A percentile compares a stretch with the other conserved stretches of the same genome.
phyloP scores from a whole-genome alignment of 37 sponge, comb jelly and placozoan species.

The Mnemiopsis leidyi region DNA sequence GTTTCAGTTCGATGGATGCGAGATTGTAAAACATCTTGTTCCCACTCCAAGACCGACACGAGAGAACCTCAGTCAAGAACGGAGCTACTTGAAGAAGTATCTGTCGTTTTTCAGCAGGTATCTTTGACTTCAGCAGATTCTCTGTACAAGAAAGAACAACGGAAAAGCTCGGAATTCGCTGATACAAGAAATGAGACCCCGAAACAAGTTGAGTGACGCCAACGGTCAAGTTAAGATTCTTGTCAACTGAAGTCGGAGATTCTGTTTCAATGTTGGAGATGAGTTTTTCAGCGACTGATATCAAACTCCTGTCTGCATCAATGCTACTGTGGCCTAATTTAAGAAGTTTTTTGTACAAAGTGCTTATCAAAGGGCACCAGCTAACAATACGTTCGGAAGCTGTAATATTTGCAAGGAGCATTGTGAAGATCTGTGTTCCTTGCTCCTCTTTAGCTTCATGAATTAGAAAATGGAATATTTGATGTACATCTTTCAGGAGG shows the following conservation, averaged over 20 bases:
- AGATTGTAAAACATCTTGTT: background rate
- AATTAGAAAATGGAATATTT: background rate
- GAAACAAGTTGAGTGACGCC: background rate
- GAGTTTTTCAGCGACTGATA: background rate
- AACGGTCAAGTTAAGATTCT: background rate
- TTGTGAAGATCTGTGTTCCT: background rate
- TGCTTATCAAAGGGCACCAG: background rate
- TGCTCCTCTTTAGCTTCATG: background rate
- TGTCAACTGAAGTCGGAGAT: constrained; percentile 4
- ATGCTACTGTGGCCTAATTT: background rate
- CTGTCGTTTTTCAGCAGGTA: background rate
- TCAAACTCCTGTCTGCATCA: background rate
- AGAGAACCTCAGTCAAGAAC: background rate
- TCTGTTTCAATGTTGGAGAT: background rate
- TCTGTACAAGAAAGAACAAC: background rate
- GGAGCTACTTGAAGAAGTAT: background rate
- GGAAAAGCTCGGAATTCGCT: background rate
- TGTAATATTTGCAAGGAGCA: background rate
- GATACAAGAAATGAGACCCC: background rate
- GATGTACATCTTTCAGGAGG: background rate
- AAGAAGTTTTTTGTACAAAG: background rate
- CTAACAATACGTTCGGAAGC: background rate
- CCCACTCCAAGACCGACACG: background rate
- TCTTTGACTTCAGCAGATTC: background rate
- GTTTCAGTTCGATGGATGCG: constrained; percentile 22